phyloP scores from a whole-genome alignment of 2,797 vertebrate genomes.

The Artibeus lituratus region DNA sequence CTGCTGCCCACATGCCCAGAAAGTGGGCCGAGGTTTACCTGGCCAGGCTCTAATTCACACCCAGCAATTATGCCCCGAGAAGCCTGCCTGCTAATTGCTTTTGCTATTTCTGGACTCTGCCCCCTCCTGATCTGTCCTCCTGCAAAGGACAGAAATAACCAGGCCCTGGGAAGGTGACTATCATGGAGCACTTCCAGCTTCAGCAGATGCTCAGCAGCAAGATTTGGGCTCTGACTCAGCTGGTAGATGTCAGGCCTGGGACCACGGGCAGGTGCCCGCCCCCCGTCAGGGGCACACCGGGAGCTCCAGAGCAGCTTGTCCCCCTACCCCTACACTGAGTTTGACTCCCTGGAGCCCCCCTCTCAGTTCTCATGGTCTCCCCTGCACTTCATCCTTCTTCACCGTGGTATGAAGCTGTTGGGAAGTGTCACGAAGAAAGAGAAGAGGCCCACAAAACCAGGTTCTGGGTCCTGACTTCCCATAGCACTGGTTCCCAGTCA shows the following conservation, averaged over 20 bases:
- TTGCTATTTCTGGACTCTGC: constrained; percentile 69
- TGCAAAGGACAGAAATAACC: constrained; percentile 69
- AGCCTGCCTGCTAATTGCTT: constrained; percentile 58
- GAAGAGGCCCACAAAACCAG: not conserved
- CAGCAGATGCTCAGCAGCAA: not conserved
- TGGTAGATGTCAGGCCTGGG: not conserved
- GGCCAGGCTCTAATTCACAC: not conserved
- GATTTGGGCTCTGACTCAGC: constrained; percentile 41
- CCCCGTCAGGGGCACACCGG: rapidly evolving
- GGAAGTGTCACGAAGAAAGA: not conserved
- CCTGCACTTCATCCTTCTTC: not conserved
- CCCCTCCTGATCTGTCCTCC: constrained; percentile 52
- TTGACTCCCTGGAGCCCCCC: too few relatives aligned
- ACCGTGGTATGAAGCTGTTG: too few relatives aligned
- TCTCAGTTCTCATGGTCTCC: not conserved
- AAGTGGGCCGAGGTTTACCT: constrained; percentile 37
- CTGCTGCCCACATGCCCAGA: not conserved
- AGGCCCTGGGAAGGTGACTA: constrained; percentile 54
- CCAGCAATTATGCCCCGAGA: constrained; percentile 31
- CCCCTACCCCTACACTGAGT: rapidly evolving
- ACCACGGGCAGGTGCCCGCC: not conserved
- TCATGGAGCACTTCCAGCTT: not conserved
- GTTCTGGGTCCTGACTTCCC: not conserved
- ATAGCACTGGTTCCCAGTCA: too few relatives aligned
- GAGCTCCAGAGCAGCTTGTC: not conserved